Evolutionary conservation across 2,113 vertebrate species (phyloP), one percentile per base, ranked within the genome.

Genomic region (Callipepla squamata): DNA sequence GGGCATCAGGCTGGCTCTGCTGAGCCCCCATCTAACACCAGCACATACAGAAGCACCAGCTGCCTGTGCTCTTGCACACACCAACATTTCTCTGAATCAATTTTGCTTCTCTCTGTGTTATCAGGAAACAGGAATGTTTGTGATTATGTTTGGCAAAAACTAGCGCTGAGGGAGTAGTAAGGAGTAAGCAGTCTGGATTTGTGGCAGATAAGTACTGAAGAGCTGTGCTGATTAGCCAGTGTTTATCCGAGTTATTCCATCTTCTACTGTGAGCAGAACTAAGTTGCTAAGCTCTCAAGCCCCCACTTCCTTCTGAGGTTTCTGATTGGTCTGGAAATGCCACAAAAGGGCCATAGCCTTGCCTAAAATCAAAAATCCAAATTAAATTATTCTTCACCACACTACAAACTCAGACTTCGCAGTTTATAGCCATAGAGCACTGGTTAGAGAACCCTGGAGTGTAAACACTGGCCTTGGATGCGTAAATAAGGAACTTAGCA

Each of bases 241-340:
- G 76, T 95, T 94, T 95, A 94, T 80, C 57, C 87, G 83, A 92
- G 47, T 91, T 72, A 90, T 66, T 95, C 90, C 82, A 93, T 10
- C 69, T 94, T 84, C 61, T 78, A 18, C 79, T 90, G 65, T 20
- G 73, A 91, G 57, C n/a, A 62, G 45, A 90, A 90, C 15, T 63
- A 87, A 85, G n/a, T 62, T 90, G 76, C 57, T 80, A 90, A 94
- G 83, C 21, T 86, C 91, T 86, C 28, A 57, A 93, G 85, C 40
- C 30, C 25, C 1, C 5, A 8, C 9, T 81, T 93, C 55, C 85
- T 83, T 65, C 76, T 65, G 82, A 86, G 87, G 34, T 75, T 94
- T 96, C 14, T 48, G 57, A 86, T 40, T 73, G 53, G n/a, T 53
- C 69, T 94, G 73, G 63, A 96, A 88, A 84, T 21, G 45, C 44